These are phyloP conservation scores for Erebia aethiops DNA, from an alignment of 2,888 invertebrate genomes.

Conservation along the genomic window DNA sequence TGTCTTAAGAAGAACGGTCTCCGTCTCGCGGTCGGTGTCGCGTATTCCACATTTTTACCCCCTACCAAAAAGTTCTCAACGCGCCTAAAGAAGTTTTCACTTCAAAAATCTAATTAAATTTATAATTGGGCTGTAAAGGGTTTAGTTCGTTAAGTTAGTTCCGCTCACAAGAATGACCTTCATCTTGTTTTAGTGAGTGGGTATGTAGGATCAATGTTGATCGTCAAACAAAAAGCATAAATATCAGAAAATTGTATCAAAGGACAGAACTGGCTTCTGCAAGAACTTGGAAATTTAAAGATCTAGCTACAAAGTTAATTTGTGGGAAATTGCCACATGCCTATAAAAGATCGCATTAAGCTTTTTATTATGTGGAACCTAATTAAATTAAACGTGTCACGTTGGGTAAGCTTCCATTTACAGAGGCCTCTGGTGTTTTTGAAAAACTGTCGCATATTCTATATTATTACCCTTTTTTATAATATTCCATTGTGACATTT, in stretches of 20 bases:
- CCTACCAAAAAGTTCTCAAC: no score
- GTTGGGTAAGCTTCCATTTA: constrained; percentile 18
- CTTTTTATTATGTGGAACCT: constrained; percentile 9
- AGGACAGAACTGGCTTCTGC: neutral
- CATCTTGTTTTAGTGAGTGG: neutral
- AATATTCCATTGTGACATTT: constrained; percentile 30
- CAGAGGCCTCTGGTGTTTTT: constrained; percentile 5
- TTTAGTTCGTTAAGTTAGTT: no score
- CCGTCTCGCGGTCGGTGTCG: no score
- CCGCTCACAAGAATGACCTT: no score
- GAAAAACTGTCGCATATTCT: constrained; percentile 14
- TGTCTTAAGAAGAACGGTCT: no score
- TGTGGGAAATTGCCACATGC: neutral
- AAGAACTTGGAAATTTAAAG: neutral
- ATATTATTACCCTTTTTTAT: neutral
- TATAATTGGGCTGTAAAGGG: no score
- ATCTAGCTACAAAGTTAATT: neutral
- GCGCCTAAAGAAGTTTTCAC: no score
- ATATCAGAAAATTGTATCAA: neutral
- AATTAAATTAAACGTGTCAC: constrained; percentile 19
- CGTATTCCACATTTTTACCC: no score
- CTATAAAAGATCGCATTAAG: constrained; percentile 6
- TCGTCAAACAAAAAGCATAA: neutral
- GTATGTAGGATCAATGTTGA: neutral
- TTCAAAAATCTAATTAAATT: no score